phyloP scores from a whole-genome alignment of 2,113 vertebrate genomes.

The rat (Rattus norvegicus) region DNA sequence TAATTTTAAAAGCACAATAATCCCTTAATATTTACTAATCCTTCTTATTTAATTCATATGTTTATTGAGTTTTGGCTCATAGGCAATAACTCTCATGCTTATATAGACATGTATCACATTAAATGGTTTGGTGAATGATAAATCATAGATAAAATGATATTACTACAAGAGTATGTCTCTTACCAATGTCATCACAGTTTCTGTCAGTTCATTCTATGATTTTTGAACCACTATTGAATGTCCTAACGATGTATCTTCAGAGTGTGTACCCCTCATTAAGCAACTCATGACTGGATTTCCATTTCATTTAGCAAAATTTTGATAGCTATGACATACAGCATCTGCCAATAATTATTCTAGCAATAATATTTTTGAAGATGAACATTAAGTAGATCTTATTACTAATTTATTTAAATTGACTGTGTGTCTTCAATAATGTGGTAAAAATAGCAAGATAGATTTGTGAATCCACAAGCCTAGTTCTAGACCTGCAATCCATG shows the following conservation, averaged over 20 bases:
- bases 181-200: background rate
- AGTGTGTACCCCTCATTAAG: too few species aligned
- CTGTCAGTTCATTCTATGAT: background rate
- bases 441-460: slow-evolving; percentile 1
- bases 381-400: slow-evolving; percentile 38
- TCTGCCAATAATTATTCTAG: slow-evolving; percentile 23
- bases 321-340: background rate
- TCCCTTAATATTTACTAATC: slow-evolving; percentile 22
- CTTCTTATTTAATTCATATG: background rate
- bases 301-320: background rate
- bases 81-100: background rate
- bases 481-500: background rate
- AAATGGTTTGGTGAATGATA: background rate
- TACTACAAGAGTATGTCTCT: background rate
- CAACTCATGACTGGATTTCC: background rate
- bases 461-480: background rate
- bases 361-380: background rate
- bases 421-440: background rate
- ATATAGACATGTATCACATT: background rate
- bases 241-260: background rate
- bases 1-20: slow-evolving; percentile 27
- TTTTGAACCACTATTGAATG: background rate
- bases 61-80: background rate
- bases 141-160: background rate
- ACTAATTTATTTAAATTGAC: background rate